Percentiles rank a stretch among this genome's conserved stretches.
Conservation (phyloP, 2,797 vertebrate genomes). For the Pangasius djambal region DNA sequence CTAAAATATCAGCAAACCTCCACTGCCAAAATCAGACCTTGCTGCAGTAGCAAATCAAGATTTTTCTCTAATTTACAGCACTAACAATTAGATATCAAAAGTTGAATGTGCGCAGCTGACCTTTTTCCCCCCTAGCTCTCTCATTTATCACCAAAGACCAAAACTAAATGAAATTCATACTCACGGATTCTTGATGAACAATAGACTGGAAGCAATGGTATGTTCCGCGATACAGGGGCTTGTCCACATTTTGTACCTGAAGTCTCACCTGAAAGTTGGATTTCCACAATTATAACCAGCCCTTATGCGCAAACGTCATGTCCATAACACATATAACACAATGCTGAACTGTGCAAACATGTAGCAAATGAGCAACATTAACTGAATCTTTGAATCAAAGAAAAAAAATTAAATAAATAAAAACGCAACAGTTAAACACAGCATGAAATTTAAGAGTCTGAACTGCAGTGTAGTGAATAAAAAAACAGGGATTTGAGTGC, state of each 20-base stretch:
- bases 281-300: slow-evolving; percentile 32
- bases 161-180: slow-evolving; percentile 54
- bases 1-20: slow-evolving; percentile 5
- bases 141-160: not conserved
- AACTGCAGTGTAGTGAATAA: slow-evolving; percentile 44
- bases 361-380: slow-evolving; percentile 9
- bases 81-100: not conserved
- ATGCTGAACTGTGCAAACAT: slow-evolving; percentile 5
- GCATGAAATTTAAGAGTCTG: slow-evolving; percentile 30
- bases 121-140: not conserved
- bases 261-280: slow-evolving; percentile 79
- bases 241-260: slow-evolving; percentile 81
- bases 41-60: not conserved
- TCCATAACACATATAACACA: not conserved
- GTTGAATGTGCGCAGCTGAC: not conserved
- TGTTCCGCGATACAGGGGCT: slow-evolving; percentile 83
- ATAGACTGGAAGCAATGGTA: slow-evolving; percentile 85
- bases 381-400: slow-evolving; percentile 4
- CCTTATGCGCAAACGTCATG: not conserved
- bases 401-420: not conserved
- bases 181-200: slow-evolving; percentile 83
- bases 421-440: slow-evolving; percentile 14
- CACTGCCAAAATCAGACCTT: not conserved
- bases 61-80: not conserved
- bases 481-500: slow-evolving; percentile 33